Conservation (phyloP, 2,888 invertebrate species). For the Neocrepidodera transversa region DNA sequence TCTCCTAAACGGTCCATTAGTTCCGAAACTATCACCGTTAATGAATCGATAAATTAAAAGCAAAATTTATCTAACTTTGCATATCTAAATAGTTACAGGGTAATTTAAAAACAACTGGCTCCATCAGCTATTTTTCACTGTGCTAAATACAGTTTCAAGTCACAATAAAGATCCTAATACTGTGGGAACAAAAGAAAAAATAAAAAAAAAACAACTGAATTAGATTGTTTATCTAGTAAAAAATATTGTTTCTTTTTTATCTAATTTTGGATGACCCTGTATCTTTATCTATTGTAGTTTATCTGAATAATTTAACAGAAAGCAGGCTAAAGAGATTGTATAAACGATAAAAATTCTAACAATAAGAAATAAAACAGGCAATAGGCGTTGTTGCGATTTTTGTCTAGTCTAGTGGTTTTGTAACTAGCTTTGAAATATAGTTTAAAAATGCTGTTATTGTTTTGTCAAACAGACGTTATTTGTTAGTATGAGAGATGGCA, state of each 20-base stretch:
- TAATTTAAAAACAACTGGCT: not conserved
- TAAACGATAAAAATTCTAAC: not conserved
- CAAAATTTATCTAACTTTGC: not conserved
- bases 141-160: too few species aligned
- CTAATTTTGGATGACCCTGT: not conserved
- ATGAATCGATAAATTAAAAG: too few species aligned
- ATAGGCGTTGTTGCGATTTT: not conserved
- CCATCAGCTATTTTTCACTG: too few species aligned
- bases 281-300: not conserved
- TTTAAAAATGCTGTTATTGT: too few species aligned
- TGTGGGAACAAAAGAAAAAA: too few species aligned
- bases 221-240: too few species aligned
- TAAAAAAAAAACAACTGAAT: too few species aligned
- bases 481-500: too few species aligned
- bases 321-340: not conserved
- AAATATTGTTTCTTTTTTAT: too few species aligned
- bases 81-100: not conserved
- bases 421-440: too few species aligned
- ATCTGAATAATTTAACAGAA: not conserved
- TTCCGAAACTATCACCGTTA: not conserved
- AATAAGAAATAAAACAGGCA: not conserved
- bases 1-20: constrained; percentile 1
- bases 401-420: not conserved
- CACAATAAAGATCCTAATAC: too few species aligned
- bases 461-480: too few species aligned